Conservation (phyloP, 2,888 invertebrate genomes). For the Trilocha varians region DNA sequence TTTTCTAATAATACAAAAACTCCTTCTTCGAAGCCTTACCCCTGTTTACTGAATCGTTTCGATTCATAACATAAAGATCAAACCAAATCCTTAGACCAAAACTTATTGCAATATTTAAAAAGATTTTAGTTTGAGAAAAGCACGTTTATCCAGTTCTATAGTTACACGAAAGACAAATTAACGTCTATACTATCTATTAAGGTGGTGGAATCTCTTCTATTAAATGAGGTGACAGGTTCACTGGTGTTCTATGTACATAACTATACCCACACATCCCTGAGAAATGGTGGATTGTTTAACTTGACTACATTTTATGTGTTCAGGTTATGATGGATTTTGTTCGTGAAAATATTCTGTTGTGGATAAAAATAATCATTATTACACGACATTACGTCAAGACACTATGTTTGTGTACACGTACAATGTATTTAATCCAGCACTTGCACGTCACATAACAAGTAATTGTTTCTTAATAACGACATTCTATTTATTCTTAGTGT, state of each 20-base stretch:
- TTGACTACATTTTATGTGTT: background rate
- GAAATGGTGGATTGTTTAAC: conserved; percentile 54
- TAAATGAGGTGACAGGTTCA: conserved; percentile 56
- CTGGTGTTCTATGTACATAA: conserved; percentile 51
- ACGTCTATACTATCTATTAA: conserved; percentile 53
- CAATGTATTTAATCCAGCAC: conserved; percentile 2
- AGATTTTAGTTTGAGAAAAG: too few species aligned
- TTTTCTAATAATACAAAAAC: conserved; percentile 42
- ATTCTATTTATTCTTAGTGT: background rate
- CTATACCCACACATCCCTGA: conserved; percentile 32
- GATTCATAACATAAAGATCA: background rate
- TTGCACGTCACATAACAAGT: conserved; percentile 1
- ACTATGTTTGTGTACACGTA: background rate
- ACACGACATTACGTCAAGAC: background rate
- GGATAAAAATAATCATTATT: too few species aligned
- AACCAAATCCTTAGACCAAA: conserved; percentile 7
- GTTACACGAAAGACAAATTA: conserved; percentile 34
- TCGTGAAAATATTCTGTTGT: background rate
- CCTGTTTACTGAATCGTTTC: conserved; percentile 14
- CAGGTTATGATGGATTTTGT: background rate
- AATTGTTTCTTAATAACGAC: conserved; percentile 5
- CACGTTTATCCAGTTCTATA: conserved; percentile 35
- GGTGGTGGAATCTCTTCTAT: conserved; percentile 63
- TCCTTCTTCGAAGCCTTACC: conserved; percentile 27
- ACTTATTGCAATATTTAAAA: too few species aligned